These are phyloP conservation scores for Notothenia rossii DNA, from an alignment of 2,113 vertebrate genomes.

Conservation along the genomic window DNA sequence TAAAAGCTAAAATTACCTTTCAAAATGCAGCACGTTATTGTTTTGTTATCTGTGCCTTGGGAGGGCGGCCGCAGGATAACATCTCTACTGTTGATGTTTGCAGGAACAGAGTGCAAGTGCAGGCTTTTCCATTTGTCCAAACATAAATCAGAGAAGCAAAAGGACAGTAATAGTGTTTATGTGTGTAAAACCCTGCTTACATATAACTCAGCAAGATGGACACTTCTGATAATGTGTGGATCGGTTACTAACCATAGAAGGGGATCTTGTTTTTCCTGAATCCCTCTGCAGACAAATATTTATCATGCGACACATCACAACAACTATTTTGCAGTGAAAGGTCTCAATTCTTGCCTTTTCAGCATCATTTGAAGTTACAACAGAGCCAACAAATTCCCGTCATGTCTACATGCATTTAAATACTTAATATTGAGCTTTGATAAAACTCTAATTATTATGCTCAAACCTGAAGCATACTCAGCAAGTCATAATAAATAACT, in stretches of 20 bases:
- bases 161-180: conserved; percentile 32
- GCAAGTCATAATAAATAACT: too few relatives aligned
- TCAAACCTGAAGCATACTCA: background rate
- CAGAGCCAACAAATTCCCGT: background rate
- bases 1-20: background rate
- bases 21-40: conserved; percentile 23
- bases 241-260: background rate
- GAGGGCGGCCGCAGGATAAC: conserved; percentile 29
- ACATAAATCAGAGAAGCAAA: conserved; percentile 1
- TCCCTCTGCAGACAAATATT: background rate
- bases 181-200: conserved; percentile 15
- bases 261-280: background rate
- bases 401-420: background rate
- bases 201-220: conserved; percentile 17
- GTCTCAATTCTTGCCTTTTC: background rate
- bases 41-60: conserved; percentile 24
- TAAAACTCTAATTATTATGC: background rate
- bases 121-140: conserved; percentile 10
- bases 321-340: background rate
- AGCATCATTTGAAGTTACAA: too few relatives aligned
- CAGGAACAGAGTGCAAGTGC: conserved; percentile 26
- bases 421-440: background rate
- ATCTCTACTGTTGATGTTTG: conserved; percentile 56
- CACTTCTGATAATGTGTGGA: conserved; percentile 12
- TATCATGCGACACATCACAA: background rate